Base-by-base conservation (phyloP, 2,113 vertebrate species). In the Ranitomeya variabilis region DNA sequence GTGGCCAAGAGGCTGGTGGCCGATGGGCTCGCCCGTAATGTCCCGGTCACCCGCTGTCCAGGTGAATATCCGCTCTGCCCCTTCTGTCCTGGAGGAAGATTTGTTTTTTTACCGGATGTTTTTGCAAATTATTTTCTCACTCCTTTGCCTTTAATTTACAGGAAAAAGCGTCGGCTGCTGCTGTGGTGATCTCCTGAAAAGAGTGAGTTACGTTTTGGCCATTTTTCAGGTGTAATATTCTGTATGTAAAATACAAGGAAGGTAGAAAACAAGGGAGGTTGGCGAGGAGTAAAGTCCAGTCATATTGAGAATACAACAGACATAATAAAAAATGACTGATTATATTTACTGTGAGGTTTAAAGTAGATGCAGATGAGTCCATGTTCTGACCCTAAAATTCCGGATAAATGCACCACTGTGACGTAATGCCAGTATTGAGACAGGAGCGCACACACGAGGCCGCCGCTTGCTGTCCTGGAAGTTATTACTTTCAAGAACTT, bases 1-100 rank as follows among this genome's bases (percentile, higher is more conserved):
- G 18, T 97, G 83, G 90, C 90, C 14, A 91, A 95, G 23, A 73
- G 94, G 84, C 89, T 96, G 71, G 89, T 96, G 55, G 76, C 86
- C n/a, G 93, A 93, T 14, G 91, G 93, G 6, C 90, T 96, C 74
- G 90, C 93, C 55, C 93, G 90, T 52, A 81, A 60, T 45, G 84
- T 88, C 80, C 83, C 86, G 52, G 7, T 76, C 15, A 18, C 3
- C 14, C 10, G 6, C 16, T 82, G 79, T 66, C n/a, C 57, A 82
- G 79, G 86, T 88, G 69, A 18, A 52, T 3, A 31, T 7, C 4
- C 2, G 3, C 37, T 45, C 0, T 7, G 18, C 19, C 45, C 9
- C 6, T 13, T 67, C 12, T n/a, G 18, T 9, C 11, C 37, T n/a
- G n/a, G n/a, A n/a, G n/a, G n/a, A n/a, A n/a, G n/a, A n/a, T n/a